These are phyloP conservation scores for Xenopus borealis DNA, from an alignment of 2,113 vertebrate species.

Conservation along the genomic window DNA sequence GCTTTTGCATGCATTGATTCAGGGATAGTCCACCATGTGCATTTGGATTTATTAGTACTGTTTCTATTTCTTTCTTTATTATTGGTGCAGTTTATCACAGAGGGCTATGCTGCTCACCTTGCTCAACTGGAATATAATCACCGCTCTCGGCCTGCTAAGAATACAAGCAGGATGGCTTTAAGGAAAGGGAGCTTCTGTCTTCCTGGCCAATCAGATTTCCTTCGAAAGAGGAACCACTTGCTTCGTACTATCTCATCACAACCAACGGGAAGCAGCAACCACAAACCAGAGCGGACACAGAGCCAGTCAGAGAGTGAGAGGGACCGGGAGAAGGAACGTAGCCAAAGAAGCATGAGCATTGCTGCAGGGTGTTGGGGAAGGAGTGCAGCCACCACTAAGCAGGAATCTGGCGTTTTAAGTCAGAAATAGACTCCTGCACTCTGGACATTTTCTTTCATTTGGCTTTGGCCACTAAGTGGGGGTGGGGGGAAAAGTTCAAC, in stretches of 20 bases:
- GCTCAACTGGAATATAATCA: conserved; percentile 93
- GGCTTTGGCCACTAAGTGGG: conserved; percentile 12
- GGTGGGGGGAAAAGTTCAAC: conserved; percentile 5
- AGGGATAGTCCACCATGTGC: no score
- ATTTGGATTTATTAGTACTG: no score
- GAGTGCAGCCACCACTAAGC: conserved; percentile 61
- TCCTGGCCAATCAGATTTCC: conserved; percentile 84
- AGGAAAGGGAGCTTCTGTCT: conserved; percentile 94
- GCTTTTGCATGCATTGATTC: no score
- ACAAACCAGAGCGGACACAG: conserved; percentile 82
- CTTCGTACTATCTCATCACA: conserved; percentile 90
- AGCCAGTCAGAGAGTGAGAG: conserved; percentile 84
- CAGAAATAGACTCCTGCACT: conserved; percentile 60
- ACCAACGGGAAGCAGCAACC: conserved; percentile 58
- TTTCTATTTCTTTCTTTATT: not conserved
- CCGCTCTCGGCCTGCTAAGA: conserved; percentile 84
- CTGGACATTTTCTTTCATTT: conserved; percentile 33
- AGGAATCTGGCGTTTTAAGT: conserved; percentile 69
- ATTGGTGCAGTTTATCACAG: conserved; percentile 83
- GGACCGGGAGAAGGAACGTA: conserved; percentile 73
- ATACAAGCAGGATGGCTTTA: conserved; percentile 84
- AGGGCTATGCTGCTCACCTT: conserved; percentile 91
- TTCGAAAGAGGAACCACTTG: conserved; percentile 92
- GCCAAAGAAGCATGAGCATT: conserved; percentile 90
- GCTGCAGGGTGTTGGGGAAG: conserved; percentile 94